Evolutionary conservation across 1,140 invertebrate species (phyloP).

Genomic region (Heliconius hermathena): DNA sequence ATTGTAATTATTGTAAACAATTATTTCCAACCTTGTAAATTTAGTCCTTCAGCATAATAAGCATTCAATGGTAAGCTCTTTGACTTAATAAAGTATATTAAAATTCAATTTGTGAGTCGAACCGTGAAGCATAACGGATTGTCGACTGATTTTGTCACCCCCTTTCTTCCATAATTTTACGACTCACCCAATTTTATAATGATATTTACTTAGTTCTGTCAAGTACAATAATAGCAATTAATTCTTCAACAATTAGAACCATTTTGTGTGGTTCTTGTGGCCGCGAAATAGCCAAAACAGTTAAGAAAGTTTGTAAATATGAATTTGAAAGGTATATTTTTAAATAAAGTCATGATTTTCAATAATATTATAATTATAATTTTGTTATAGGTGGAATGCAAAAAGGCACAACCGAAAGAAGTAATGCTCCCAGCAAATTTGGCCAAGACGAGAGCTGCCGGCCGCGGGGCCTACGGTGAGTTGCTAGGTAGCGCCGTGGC

Average conservation of each 20-base stretch:
- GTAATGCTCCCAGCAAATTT: slow-evolving; percentile 98
- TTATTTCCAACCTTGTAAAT: slow-evolving; percentile 56
- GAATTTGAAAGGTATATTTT: neutral
- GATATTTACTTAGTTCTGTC: slow-evolving; percentile 64
- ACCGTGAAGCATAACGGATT: slow-evolving; percentile 76
- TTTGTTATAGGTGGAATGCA: slow-evolving; percentile 97
- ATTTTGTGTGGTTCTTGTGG: slow-evolving; percentile 15
- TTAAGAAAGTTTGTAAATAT: neutral
- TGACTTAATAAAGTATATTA: slow-evolving; percentile 76
- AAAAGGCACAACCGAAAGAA: slow-evolving; percentile 99
- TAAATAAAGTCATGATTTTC: neutral
- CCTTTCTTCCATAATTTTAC: slow-evolving; percentile 72
- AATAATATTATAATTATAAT: neutral
- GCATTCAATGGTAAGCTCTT: slow-evolving; percentile 72
- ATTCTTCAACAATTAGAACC: slow-evolving; percentile 38
- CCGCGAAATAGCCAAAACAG: slow-evolving; percentile 18
- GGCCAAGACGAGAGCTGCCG: slow-evolving; percentile 95
- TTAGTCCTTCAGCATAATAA: slow-evolving; percentile 38
- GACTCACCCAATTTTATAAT: slow-evolving; percentile 61
- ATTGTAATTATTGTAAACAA: slow-evolving; percentile 41
- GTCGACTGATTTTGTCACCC: slow-evolving; percentile 72
- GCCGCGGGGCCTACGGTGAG: slow-evolving; percentile 97
- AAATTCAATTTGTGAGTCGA: slow-evolving; percentile 78
- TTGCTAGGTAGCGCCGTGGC: slow-evolving; percentile 91
- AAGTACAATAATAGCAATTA: slow-evolving; percentile 56